Conservation (phyloP, 53 echinoderm and acorn worm species). For the Henricia sp. region DNA sequence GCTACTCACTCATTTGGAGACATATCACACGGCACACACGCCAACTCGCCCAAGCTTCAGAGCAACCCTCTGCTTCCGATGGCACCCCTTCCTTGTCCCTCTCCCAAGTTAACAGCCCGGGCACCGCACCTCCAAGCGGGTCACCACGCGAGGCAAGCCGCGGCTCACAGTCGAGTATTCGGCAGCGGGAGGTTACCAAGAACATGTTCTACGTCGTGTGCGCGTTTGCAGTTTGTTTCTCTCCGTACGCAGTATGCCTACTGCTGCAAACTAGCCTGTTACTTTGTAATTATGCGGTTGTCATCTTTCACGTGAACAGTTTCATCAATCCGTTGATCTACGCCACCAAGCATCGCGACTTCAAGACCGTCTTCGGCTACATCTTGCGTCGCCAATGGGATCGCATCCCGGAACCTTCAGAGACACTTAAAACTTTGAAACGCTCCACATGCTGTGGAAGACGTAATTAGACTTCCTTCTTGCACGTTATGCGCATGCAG, state of each 20-base stretch:
- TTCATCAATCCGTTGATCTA: constrained; percentile 72
- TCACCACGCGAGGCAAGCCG: background rate
- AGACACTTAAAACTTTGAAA: constrained; percentile 38
- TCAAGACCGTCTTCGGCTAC: constrained; percentile 59
- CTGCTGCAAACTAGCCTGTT: no score
- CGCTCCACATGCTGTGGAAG: no score
- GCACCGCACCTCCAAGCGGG: constrained; percentile 3
- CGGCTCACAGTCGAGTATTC: background rate
- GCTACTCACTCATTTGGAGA: constrained; percentile 63
- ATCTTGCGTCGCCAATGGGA: constrained; percentile 53
- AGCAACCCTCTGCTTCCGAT: no score
- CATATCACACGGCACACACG: constrained; percentile 51
- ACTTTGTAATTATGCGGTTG: constrained; percentile 53
- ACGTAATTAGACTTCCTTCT: no score
- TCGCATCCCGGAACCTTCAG: constrained; percentile 55
- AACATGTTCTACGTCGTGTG: constrained; percentile 71
- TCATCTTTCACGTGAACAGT: constrained; percentile 61
- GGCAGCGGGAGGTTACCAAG: constrained; percentile 60
- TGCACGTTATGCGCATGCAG: no score
- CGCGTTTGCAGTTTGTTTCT: constrained; percentile 63
- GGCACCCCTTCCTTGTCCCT: constrained; percentile 28
- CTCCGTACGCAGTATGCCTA: constrained; percentile 66
- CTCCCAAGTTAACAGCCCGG: constrained; percentile 41
- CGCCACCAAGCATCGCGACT: constrained; percentile 72
- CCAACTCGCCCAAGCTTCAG: constrained; percentile 32